Conservation (phyloP, 2,888 invertebrate genomes). For the Beris morrisii region DNA sequence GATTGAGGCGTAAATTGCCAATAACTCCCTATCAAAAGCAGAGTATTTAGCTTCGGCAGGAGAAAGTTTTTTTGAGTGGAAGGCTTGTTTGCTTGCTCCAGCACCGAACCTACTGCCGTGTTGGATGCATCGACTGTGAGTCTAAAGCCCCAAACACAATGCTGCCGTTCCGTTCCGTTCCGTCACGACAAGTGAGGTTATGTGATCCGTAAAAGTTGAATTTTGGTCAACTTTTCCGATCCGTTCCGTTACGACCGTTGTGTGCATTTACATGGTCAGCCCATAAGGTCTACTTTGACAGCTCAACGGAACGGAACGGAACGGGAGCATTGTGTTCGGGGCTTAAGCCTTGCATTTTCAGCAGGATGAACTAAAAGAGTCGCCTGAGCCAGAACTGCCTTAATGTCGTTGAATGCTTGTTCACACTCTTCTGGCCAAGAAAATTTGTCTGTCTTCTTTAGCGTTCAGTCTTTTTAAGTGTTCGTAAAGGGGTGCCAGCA, state of each 20-base stretch:
- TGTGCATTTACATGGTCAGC: too few species aligned
- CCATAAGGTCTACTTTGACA: too few species aligned
- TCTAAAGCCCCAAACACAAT: too few species aligned
- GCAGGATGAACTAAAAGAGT: not conserved
- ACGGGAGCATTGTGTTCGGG: too few species aligned
- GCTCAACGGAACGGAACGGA: too few species aligned
- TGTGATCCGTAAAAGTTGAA: too few species aligned
- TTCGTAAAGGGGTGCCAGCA: not conserved
- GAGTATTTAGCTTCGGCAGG: slow-evolving; percentile 42
- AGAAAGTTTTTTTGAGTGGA: slow-evolving; percentile 42
- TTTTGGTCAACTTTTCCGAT: too few species aligned
- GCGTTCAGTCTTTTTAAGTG: not conserved
- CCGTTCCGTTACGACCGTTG: too few species aligned
- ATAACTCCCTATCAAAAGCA: slow-evolving; percentile 42
- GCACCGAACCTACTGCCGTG: slow-evolving; percentile 39
- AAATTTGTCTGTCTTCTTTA: not conserved
- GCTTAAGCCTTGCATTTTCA: too few species aligned
- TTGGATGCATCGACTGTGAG: slow-evolving; percentile 36
- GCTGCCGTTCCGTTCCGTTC: too few species aligned
- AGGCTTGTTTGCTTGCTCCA: slow-evolving; percentile 41
- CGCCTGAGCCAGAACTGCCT: not conserved
- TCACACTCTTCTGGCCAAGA: not conserved
- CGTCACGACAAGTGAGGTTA: too few species aligned
- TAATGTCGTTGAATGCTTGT: not conserved
- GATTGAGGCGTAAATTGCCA: not conserved